Conservation (phyloP, 2,888 invertebrate species). For the Chloroclystis v-ata region DNA sequence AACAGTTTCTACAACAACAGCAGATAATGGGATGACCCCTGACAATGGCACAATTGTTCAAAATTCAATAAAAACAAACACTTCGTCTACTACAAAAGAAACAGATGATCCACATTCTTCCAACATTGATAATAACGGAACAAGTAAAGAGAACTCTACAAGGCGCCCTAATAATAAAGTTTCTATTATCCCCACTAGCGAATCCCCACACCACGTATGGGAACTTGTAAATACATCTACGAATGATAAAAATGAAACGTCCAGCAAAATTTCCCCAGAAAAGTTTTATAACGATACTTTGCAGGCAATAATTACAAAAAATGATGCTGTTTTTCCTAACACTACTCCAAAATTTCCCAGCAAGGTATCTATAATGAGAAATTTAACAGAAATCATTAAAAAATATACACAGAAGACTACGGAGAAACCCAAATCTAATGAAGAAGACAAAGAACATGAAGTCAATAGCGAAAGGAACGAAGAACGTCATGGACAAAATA, state of each 20-base stretch:
- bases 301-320: slow-evolving; percentile 80
- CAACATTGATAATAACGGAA: slow-evolving; percentile 16
- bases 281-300: slow-evolving; percentile 80
- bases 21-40: slow-evolving; percentile 27
- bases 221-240: slow-evolving; percentile 78
- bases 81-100: slow-evolving; percentile 25
- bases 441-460: slow-evolving; percentile 23
- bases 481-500: slow-evolving; percentile 47
- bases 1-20: slow-evolving; percentile 26
- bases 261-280: slow-evolving; percentile 63
- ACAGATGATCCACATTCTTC: slow-evolving; percentile 28
- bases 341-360: slow-evolving; percentile 65
- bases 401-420: slow-evolving; percentile 74
- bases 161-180: slow-evolving; percentile 69
- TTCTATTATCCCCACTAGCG: slow-evolving; percentile 65
- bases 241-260: slow-evolving; percentile 56
- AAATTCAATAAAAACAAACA: slow-evolving; percentile 29
- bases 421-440: slow-evolving; percentile 20
- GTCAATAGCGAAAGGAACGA: slow-evolving; percentile 40
- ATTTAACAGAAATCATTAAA: slow-evolving; percentile 82
- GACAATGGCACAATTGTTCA: too few relatives aligned
- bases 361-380: slow-evolving; percentile 73
- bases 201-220: slow-evolving; percentile 71
- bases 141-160: slow-evolving; percentile 53
- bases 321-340: slow-evolving; percentile 65